Percentiles rank a stretch among this genome's conserved stretches.
Conservation (phyloP, 2,888 invertebrate genomes). For the Chaetoderma sp. region DNA sequence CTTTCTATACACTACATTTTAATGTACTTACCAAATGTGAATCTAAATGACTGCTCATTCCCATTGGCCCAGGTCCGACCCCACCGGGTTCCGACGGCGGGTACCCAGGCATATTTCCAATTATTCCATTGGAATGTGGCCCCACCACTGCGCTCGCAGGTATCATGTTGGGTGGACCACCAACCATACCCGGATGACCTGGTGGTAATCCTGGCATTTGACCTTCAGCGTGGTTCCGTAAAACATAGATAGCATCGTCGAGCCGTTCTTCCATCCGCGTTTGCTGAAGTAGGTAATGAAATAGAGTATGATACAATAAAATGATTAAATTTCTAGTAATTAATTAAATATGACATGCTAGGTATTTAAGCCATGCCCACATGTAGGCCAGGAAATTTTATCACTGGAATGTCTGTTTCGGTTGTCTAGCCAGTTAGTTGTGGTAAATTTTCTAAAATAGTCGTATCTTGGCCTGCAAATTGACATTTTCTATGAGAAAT, state of each 20-base stretch:
- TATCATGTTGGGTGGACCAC: constrained; percentile 49
- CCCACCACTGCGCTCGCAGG: constrained; percentile 40
- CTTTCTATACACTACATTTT: too few species aligned
- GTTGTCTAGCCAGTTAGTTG: too few species aligned
- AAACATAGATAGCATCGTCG: constrained; percentile 94
- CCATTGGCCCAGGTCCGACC: constrained; percentile 41
- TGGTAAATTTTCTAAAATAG: too few species aligned
- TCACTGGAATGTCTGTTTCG: too few species aligned
- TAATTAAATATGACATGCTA: too few species aligned
- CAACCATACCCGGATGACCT: constrained; percentile 32
- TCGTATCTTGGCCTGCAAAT: too few species aligned
- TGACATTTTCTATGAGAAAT: too few species aligned
- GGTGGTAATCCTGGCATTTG: constrained; percentile 70
- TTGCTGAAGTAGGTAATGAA: constrained; percentile 74
- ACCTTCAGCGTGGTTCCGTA: constrained; percentile 94
- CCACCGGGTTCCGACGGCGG: constrained; percentile 49
- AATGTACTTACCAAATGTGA: constrained; percentile 57
- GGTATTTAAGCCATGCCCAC: too few species aligned
- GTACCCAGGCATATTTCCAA: constrained; percentile 60
- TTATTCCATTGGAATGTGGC: constrained; percentile 72
- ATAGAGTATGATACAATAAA: constrained; percentile 4
- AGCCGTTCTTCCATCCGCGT: constrained; percentile 94
- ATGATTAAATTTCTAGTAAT: neutral
- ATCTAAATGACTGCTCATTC: constrained; percentile 42
- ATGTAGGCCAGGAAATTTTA: too few species aligned